Evolutionary conservation across 2,113 vertebrate species (phyloP).

Genomic region (Dasyornis broadbenti): DNA sequence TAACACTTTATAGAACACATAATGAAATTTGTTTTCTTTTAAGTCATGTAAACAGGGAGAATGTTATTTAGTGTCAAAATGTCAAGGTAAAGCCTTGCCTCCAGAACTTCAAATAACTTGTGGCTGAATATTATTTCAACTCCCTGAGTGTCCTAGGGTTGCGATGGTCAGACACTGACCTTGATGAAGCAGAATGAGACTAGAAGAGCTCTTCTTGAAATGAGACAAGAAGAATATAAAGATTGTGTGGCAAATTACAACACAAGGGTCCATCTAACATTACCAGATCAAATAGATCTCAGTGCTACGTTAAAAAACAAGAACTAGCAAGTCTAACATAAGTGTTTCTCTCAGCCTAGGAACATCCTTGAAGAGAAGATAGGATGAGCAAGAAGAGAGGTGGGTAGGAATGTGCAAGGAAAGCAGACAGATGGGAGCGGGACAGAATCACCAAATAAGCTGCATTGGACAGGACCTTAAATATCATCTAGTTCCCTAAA

Average conservation of each 20-base stretch:
- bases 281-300: background rate
- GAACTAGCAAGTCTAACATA: background rate
- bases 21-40: background rate
- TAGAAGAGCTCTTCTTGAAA: background rate
- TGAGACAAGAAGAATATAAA: background rate
- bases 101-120: background rate
- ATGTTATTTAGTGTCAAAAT: background rate
- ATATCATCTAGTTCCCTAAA: background rate
- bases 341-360: background rate
- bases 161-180: too few relatives aligned
- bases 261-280: background rate
- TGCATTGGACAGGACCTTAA: fast-evolving
- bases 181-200: background rate
- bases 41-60: background rate
- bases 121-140: background rate
- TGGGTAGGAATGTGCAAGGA: background rate
- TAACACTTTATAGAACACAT: background rate
- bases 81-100: background rate
- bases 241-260: background rate
- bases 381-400: background rate
- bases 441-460: background rate
- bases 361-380: background rate
- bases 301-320: background rate
- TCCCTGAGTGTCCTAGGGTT: background rate
- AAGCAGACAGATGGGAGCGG: background rate